These are phyloP conservation scores for Ellobium chinense DNA, from an alignment of 2,888 invertebrate genomes.

Conservation along the genomic window DNA sequence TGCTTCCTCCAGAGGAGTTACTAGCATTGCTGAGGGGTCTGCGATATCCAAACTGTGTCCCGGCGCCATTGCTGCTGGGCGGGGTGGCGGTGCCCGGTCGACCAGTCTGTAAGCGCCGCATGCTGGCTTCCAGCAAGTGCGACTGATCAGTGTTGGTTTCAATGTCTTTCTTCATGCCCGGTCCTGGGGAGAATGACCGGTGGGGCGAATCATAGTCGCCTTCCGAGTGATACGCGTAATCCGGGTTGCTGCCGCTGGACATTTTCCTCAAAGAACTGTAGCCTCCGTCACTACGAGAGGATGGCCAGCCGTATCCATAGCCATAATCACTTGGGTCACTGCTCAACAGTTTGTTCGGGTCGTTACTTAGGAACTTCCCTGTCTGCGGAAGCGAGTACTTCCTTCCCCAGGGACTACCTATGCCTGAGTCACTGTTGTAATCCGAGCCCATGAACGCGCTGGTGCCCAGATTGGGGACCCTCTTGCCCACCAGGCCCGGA, in stretches of 20 bases:
- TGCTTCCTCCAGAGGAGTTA: conserved; percentile 73
- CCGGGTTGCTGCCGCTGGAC: conserved; percentile 70
- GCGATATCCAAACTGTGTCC: conserved; percentile 70
- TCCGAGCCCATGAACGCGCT: conserved; percentile 72
- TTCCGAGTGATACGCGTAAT: conserved; percentile 55
- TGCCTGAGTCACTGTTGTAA: conserved; percentile 64
- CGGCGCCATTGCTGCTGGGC: conserved; percentile 57
- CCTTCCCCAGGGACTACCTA: conserved; percentile 49
- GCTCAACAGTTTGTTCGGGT: conserved; percentile 64
- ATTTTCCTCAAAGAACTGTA: conserved; percentile 68
- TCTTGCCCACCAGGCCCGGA: conserved; percentile 62
- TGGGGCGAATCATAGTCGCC: conserved; percentile 50
- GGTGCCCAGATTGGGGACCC: conserved; percentile 69
- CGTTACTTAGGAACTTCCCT: conserved; percentile 41
- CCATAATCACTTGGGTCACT: conserved; percentile 73
- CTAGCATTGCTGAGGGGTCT: conserved; percentile 75
- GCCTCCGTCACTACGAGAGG: conserved; percentile 55
- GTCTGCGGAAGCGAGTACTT: conserved; percentile 72
- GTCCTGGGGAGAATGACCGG: conserved; percentile 38
- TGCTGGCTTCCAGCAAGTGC: conserved; percentile 68
- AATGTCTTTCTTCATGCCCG: conserved; percentile 68
- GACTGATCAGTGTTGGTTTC: conserved; percentile 77
- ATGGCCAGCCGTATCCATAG: conserved; percentile 57
- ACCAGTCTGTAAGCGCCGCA: conserved; percentile 66
- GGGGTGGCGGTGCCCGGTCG: conserved; percentile 50